A percentile compares a stretch with the other conserved stretches of the same genome.
phyloP scores from a whole-genome alignment of 2,113 vertebrate species.

The Ailurus styani region DNA sequence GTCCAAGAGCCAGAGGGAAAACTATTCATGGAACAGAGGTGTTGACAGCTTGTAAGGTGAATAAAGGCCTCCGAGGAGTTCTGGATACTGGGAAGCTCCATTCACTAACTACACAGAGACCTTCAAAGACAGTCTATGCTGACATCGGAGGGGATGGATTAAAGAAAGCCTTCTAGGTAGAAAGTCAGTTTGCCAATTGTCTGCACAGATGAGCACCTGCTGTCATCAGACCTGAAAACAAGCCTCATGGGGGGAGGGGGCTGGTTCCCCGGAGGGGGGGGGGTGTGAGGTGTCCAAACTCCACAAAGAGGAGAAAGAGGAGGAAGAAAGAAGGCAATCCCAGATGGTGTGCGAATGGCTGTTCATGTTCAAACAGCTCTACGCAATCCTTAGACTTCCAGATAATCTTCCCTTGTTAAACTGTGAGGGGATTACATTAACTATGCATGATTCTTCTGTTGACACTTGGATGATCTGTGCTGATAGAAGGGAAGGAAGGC shows the following conservation, averaged over 20 bases:
- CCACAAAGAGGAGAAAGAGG: background rate
- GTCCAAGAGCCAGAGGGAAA: no score
- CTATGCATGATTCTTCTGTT: background rate
- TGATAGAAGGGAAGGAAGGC: background rate
- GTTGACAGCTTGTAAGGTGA: background rate
- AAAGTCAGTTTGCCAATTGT: background rate
- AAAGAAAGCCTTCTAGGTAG: background rate
- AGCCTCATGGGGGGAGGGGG: background rate
- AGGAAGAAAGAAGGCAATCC: background rate
- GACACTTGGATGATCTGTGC: background rate
- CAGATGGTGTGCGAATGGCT: background rate
- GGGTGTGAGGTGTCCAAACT: background rate
- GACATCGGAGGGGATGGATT: background rate
- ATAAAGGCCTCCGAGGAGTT: background rate
- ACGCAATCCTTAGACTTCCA: background rate
- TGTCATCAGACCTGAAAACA: background rate
- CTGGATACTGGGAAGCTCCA: background rate
- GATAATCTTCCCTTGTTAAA: background rate
- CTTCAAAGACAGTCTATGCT: background rate
- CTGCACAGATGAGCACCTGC: background rate
- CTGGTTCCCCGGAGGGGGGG: background rate
- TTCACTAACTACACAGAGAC: background rate
- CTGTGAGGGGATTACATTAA: background rate
- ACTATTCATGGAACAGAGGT: no score
- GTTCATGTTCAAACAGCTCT: background rate